Evolutionary conservation across 1,140 invertebrate genomes (phyloP), one percentile per base, ranked within the genome.

Genomic region (Drosophila nebulosa): DNA sequence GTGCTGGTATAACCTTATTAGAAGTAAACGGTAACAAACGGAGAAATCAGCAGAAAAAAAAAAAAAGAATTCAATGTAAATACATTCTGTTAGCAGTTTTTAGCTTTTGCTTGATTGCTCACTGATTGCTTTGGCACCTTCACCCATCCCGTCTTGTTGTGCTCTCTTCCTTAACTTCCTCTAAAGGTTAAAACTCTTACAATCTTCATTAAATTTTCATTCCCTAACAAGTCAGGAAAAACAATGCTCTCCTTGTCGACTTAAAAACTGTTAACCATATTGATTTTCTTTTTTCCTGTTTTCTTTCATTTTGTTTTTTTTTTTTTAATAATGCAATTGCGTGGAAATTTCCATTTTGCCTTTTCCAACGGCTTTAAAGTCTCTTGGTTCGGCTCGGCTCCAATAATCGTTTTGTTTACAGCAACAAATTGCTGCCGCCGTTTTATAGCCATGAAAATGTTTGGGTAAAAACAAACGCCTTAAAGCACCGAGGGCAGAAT

Each of bases 201-300:
- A 21, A 62, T 66, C 18, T 46, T 69, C 42, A 78, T 84, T 62
- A 81, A 78, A 63, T 53, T 84, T 74, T 63, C 24, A 83, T 70
- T 68, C 62, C 39, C 39, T 39, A 7, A 32, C 32, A 5, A 22
- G 14, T 9, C 46, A 36, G 26, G 7, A 53, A 32, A 56, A 58
- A 24, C 42, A 59, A 39, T 55, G 26, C 26, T 6, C 52, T 46
- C 18, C 16, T 46, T 46, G 39, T 21, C 39, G 14, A 55, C 52
- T 18, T 55, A 30, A 55, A 55, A 30, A 26, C 26, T 42, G 39
- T 30, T 50, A 35, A 61, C 24, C 12, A 39, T 57, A 52, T 18
- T 61, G 51, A 70, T 35, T 69, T 46, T 46, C 3, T 5, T 46
- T 46, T 21, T 36, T 36, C n/a, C 14, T 6, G 1, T 21, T 46